Percentiles rank a stretch among this genome's conserved stretches.
These are phyloP conservation scores for Echinarachnius parma DNA, from an alignment of 53 echinoderm and acorn worm genomes.

Conservation along the genomic window DNA sequence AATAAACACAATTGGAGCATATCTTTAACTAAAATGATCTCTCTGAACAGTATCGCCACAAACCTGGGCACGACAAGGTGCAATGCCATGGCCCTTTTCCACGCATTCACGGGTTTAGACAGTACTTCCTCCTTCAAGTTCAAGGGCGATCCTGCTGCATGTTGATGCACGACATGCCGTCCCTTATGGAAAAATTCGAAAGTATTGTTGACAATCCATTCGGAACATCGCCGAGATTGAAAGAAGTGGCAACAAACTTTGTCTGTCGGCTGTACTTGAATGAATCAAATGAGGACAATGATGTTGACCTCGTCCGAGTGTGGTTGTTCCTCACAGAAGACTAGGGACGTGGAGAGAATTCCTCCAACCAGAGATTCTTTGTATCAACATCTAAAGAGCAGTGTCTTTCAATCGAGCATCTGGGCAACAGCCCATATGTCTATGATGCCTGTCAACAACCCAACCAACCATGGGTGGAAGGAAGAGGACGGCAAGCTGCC, in stretches of 20 bases:
- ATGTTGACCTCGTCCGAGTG: neutral
- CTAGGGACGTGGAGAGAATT: neutral
- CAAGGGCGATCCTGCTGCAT: neutral
- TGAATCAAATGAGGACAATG: too few relatives aligned
- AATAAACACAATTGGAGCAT: too few relatives aligned
- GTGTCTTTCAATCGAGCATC: too few relatives aligned
- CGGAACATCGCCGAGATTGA: neutral
- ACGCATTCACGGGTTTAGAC: neutral
- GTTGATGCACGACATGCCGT: neutral
- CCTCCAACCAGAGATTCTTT: neutral
- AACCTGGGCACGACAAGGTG: too few relatives aligned
- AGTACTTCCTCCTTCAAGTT: neutral
- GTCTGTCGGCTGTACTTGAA: too few relatives aligned
- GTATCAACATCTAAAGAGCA: too few relatives aligned
- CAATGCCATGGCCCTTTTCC: neutral
- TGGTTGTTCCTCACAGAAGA: neutral
- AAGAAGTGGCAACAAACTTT: too few relatives aligned
- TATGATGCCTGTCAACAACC: conserved; percentile 1
- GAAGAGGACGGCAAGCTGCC: neutral
- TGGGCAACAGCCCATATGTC: neutral
- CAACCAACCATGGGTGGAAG: too few relatives aligned
- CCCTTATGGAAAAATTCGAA: neutral
- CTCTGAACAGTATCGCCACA: too few relatives aligned
- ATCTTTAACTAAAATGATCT: too few relatives aligned
- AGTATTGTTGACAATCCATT: conserved; percentile 1